phyloP scores from a whole-genome alignment of 2,888 invertebrate species.

The Cerceris ruficornis region DNA sequence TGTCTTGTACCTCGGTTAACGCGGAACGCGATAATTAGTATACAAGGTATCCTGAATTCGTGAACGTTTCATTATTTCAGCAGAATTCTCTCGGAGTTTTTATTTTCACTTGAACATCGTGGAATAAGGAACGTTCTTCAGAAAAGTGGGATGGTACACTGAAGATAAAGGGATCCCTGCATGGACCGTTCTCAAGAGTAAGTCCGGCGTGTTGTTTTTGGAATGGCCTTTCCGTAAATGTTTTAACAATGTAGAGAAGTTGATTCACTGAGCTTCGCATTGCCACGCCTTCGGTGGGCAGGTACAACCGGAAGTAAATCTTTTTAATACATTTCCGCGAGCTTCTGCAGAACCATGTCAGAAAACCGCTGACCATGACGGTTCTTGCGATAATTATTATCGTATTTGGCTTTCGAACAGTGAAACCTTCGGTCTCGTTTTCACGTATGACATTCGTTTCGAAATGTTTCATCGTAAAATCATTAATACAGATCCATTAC shows the following conservation, averaged over 20 bases:
- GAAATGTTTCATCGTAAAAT: no score
- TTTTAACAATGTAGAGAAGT: background rate
- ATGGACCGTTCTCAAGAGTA: constrained; percentile 76
- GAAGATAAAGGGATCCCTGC: constrained; percentile 68
- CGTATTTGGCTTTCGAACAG: constrained; percentile 48
- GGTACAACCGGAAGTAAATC: constrained; percentile 72
- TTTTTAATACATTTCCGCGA: constrained; percentile 71
- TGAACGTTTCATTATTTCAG: background rate
- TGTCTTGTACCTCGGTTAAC: constrained; percentile 24
- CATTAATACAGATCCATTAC: no score
- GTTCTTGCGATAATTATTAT: constrained; percentile 47
- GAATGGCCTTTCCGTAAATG: background rate
- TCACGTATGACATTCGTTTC: background rate
- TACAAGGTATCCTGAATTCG: constrained; percentile 6
- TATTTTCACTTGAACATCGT: constrained; percentile 11
- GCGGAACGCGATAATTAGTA: constrained; percentile 11
- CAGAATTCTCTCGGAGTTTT: constrained; percentile 6
- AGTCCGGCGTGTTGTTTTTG: constrained; percentile 53
- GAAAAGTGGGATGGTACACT: constrained; percentile 71
- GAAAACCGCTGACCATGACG: constrained; percentile 76
- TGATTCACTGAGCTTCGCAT: constrained; percentile 1
- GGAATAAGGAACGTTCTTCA: constrained; percentile 18
- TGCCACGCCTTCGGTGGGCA: constrained; percentile 61
- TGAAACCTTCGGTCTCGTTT: constrained; percentile 31
- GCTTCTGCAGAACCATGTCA: constrained; percentile 72